Base-by-base conservation (phyloP, 2,888 invertebrate species). In the Gastrophysa polygoni region DNA sequence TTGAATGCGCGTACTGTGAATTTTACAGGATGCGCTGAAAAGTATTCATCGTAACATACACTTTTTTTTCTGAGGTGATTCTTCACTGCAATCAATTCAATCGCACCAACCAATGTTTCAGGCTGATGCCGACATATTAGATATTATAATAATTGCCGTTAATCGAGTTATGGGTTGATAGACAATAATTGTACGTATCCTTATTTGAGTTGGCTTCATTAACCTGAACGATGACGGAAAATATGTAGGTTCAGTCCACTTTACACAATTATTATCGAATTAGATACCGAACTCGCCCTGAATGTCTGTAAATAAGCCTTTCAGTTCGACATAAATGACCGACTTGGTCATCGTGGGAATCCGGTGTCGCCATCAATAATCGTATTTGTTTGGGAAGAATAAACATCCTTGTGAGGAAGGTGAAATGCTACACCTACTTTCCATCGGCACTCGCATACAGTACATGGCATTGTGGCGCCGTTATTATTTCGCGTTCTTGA, bases 101-200 rank as follows among this genome's bases (percentile, higher is more conserved):
- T 24, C 4, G 7, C 24, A 24, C 24, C 4, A 24, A 24, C 3
- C 7, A 24, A 24, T 24, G 24, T 32, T 32, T 32, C 10, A 14
- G 10, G n/a, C 14, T 38, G 1, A 38, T 38, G 14, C 38, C 38
- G 38, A 38, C 38, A 38, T 4, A 4, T 38, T 11, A 38, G 14
- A 4, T 10, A 38, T 1, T 11, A 11, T 52, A 20, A 38, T 52
- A 18, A 18, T 52, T 52, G 43, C 24, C 43, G 54, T 38, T 43
- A 17, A 54, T 54, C 43, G 28, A 14, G 16, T 52, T 21, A 54
- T 54, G 18, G 43, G 54, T 54, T 43, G 43, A 43, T 43, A 43
- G 24, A 43, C 43, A 54, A 54, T 38, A 38, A 38, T 54, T 54
- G 24, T n/a, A n/a, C n/a, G n/a, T 17, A 17, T 54, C 28, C 16